These are phyloP conservation scores for Anticlea derivata DNA, from an alignment of 2,888 invertebrate species.

Conservation along the genomic window DNA sequence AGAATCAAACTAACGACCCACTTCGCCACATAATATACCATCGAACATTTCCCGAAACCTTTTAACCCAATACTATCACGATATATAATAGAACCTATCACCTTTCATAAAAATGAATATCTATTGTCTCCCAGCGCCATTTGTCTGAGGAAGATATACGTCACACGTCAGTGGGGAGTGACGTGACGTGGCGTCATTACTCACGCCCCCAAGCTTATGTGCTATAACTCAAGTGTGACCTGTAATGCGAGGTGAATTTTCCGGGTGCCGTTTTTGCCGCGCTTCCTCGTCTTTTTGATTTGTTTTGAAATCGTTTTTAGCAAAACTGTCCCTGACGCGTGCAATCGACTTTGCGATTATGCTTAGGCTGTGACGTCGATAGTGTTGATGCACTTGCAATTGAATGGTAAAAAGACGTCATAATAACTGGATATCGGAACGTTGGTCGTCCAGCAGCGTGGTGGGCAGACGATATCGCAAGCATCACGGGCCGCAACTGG, in stretches of 20 bases:
- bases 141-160: constrained; percentile 37
- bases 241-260: constrained; percentile 32
- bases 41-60: background rate
- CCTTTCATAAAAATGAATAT: constrained; percentile 35
- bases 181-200: constrained; percentile 58
- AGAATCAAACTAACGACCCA: too few species aligned
- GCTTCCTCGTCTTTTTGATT: constrained; percentile 9
- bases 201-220: constrained; percentile 49
- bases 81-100: constrained; percentile 27
- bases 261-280: constrained; percentile 18
- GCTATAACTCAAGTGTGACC: constrained; percentile 49
- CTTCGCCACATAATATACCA: too few species aligned
- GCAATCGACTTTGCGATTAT: too few species aligned
- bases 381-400: too few species aligned
- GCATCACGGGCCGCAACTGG: too few species aligned
- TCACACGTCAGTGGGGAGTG: constrained; percentile 35
- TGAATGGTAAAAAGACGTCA: too few species aligned
- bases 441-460: too few species aligned
- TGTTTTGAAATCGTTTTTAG: background rate
- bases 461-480: too few species aligned
- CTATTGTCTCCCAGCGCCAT: constrained; percentile 35
- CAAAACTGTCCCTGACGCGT: too few species aligned
- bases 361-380: too few species aligned
- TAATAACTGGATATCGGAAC: too few species aligned
- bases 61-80: constrained; percentile 5